These are phyloP conservation scores for Ctenosaura bakeri DNA, from an alignment of 2,797 vertebrate genomes.

Conservation along the genomic window DNA sequence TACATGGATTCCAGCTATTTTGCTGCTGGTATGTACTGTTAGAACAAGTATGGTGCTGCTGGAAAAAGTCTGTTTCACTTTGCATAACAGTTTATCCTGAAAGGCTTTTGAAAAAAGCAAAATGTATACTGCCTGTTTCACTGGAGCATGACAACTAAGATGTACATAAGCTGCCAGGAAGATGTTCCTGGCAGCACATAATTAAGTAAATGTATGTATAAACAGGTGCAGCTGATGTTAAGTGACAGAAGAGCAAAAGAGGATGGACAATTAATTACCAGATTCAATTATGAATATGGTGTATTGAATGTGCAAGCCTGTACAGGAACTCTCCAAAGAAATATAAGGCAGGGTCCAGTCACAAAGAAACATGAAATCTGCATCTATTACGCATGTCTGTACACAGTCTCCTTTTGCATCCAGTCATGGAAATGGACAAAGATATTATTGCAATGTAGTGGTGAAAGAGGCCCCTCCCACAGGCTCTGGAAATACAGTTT, in stretches of 20 bases:
- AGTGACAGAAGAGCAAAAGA: not conserved
- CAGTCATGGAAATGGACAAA: not conserved
- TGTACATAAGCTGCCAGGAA: too few species aligned
- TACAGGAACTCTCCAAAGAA: not conserved
- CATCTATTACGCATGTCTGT: not conserved
- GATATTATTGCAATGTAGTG: not conserved
- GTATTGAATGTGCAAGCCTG: not conserved
- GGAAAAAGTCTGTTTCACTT: not conserved
- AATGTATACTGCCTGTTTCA: not conserved
- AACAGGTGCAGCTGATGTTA: not conserved
- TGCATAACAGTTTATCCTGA: not conserved
- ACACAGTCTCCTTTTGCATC: not conserved
- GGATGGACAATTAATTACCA: not conserved
- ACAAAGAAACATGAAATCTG: not conserved
- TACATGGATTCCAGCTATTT: not conserved
- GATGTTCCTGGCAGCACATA: not conserved
- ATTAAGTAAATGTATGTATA: not conserved
- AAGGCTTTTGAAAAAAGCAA: not conserved
- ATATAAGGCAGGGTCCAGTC: not conserved
- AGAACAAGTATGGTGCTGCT: not conserved
- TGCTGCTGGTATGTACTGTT: not conserved
- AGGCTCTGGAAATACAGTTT: not conserved
- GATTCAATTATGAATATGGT: not conserved
- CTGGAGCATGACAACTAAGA: not conserved
- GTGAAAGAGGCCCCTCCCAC: not conserved